A percentile compares a stretch with the other conserved stretches of the same genome.
phyloP scores from a whole-genome alignment of 1,140 invertebrate species.

The Bombus ignitus region DNA sequence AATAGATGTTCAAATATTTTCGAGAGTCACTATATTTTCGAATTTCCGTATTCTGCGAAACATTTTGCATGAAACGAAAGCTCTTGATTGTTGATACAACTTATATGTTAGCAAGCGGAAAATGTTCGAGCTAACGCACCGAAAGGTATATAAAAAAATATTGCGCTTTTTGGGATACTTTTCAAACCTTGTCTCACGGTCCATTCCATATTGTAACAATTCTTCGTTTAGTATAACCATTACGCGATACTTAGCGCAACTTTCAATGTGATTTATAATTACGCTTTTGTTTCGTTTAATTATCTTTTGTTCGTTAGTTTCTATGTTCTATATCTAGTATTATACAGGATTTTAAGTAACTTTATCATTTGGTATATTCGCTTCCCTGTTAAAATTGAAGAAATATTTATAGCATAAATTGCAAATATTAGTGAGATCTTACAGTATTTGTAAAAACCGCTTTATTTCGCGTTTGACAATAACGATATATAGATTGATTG shows the following conservation, averaged over 20 bases:
- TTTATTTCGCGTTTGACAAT: not conserved
- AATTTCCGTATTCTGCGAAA: slow-evolving; percentile 24
- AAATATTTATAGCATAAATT: not conserved
- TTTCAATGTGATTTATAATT: slow-evolving; percentile 1
- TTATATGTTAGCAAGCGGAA: slow-evolving; percentile 18
- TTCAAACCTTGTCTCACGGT: not conserved
- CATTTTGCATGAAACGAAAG: slow-evolving; percentile 7
- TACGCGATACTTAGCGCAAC: not conserved
- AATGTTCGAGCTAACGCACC: slow-evolving; percentile 25
- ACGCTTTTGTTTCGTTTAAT: not conserved
- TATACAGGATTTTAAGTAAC: slow-evolving; percentile 19
- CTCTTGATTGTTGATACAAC: slow-evolving; percentile 39
- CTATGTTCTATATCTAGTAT: slow-evolving; percentile 10
- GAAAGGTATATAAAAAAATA: not conserved
- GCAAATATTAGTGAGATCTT: not conserved
- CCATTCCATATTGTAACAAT: not conserved
- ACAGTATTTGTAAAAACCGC: not conserved
- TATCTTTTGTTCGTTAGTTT: not conserved
- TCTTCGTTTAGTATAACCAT: not conserved
- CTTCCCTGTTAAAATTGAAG: not conserved
- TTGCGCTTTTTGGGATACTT: not conserved
- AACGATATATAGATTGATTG: not conserved
- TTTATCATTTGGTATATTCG: not conserved
- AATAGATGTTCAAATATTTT: not conserved
- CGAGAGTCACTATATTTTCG: not conserved